Base-by-base conservation (phyloP, 2,888 invertebrate species). In the Ornithoptera priamus region DNA sequence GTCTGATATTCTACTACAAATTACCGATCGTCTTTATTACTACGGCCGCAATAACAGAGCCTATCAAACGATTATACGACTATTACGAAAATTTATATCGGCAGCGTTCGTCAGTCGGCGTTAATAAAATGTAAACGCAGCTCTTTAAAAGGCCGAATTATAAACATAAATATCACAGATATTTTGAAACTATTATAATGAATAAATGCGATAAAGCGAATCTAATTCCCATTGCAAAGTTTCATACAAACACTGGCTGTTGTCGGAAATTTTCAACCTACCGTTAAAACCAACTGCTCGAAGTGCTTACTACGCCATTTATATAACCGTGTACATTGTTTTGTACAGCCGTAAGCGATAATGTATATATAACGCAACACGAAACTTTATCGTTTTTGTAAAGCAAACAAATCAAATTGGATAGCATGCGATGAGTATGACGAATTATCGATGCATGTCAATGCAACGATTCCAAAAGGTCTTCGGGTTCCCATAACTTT, bases 401-500 rank as follows among this genome's bases (percentile, higher is more conserved):
- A 61, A 57, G 61, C 22, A 56, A 30, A 64, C 63, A 22, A 64
- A 70, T 70, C 64, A 64, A n/a, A 67, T 39, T 17, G n/a, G n/a
- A 56, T 46, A 56, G 59, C 68, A 10, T 58, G 63, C 24, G 50
- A 67, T 67, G 67, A 69, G 72, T 72, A 73, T 75, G 76, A 77
- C 73, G 80, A 84, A 86, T 84, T 75, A 73, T 69, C 76, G 75
- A 78, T 80, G 76, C 83, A 81, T 87, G 86, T 86, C 88, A 80
- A 80, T 85, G 80, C 79, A 79, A 82, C 46, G 17, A 62, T 60
- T 61, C 77, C 77, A 78, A 91, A 92, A 92, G 92, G 92, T 92
- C 89, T 87, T 75, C 68, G 68, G 72, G 84, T 88, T 92, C 92
- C 87, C 92, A 91, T 87, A 67, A 89, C 81, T 87, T 86, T 88